Evolutionary conservation across 2,797 vertebrate genomes (phyloP).

Genomic region (Eidolon dupreanum): DNA sequence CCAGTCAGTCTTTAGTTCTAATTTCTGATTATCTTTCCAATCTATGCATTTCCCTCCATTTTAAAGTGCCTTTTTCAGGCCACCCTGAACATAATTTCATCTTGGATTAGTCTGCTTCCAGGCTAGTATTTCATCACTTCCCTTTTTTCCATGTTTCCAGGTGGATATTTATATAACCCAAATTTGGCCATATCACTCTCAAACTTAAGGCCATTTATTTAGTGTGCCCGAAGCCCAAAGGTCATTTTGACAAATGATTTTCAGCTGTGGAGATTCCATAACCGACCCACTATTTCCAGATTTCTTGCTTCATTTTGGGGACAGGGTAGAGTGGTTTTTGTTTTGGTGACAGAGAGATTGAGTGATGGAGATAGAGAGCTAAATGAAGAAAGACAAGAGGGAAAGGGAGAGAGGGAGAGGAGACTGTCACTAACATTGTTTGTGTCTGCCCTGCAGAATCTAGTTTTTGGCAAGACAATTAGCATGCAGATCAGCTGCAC

Average conservation of each 20-base stretch:
- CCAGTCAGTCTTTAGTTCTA: not conserved
- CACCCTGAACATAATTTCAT: not conserved
- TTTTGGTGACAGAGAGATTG: not conserved
- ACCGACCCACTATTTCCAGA: not conserved
- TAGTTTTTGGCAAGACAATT: slow-evolving; percentile 28
- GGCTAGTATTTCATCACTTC: not conserved
- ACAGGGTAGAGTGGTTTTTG: not conserved
- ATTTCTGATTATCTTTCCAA: not conserved
- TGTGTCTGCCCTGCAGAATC: not conserved
- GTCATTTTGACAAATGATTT: slow-evolving; percentile 34
- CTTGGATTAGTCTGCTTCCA: not conserved
- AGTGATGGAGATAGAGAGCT: not conserved
- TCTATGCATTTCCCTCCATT: not conserved
- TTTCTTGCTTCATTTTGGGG: slow-evolving; percentile 33
- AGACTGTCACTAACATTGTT: not conserved
- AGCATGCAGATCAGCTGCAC: slow-evolving; percentile 52
- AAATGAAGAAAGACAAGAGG: not conserved
- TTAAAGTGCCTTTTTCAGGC: not conserved
- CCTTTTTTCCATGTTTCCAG: not conserved
- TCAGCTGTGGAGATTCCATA: not conserved
- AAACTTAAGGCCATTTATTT: not conserved
- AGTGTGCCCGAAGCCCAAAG: not conserved
- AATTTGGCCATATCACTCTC: not conserved
- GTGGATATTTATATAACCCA: not conserved
- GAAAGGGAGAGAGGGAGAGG: not conserved